Percentiles rank a stretch among this genome's conserved stretches.
Conservation (phyloP, 2,888 invertebrate genomes). For the Uropetala carovei region DNA sequence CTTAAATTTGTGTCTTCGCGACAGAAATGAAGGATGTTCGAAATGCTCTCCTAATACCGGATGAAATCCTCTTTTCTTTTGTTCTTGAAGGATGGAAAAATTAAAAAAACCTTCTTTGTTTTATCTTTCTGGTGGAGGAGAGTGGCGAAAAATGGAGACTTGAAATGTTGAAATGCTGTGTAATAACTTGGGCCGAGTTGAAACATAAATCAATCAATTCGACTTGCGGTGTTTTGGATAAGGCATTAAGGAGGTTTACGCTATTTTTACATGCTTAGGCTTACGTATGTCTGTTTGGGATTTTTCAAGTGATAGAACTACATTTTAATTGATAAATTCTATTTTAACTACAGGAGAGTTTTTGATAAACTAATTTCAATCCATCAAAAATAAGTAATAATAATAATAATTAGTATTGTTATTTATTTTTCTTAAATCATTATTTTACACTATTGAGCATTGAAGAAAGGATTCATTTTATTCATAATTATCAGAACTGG, state of each 20-base stretch:
- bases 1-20: slow-evolving; percentile 63
- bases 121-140: not conserved
- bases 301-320: no score
- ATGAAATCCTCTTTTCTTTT: slow-evolving; percentile 63
- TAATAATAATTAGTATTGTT: no score
- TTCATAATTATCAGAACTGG: no score
- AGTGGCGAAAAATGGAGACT: slow-evolving; percentile 49
- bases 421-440: no score
- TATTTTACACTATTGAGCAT: no score
- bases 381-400: no score
- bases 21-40: slow-evolving; percentile 64
- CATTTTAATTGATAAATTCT: no score
- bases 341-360: no score
- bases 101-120: slow-evolving; percentile 16
- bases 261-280: no score
- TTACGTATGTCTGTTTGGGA: no score
- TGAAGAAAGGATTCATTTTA: no score
- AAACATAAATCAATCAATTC: slow-evolving; percentile 53
- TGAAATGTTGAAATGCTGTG: slow-evolving; percentile 40
- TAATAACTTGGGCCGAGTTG: slow-evolving; percentile 53
- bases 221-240: slow-evolving; percentile 17
- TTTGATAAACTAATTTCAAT: no score
- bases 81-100: slow-evolving; percentile 49
- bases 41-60: slow-evolving; percentile 60
- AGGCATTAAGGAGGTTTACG: slow-evolving; percentile 31